A percentile compares a stretch with the other conserved stretches of the same genome.
Evolutionary conservation across 2,113 vertebrate genomes (phyloP).

Genomic region (Ailuropoda melanoleuca): DNA sequence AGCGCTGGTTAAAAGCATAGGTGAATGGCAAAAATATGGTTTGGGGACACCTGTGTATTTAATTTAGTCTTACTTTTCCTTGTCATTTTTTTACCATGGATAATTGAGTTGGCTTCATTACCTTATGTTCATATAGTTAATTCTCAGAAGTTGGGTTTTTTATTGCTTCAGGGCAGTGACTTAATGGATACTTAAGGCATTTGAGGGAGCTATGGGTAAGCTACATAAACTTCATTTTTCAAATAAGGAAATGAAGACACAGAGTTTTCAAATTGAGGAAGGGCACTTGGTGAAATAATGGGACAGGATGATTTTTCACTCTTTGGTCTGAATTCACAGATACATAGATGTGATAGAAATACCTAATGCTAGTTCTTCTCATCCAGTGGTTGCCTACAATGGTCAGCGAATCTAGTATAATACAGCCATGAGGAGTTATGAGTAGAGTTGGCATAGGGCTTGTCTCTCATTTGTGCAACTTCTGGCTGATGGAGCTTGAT

Average conservation of each 20-base stretch:
- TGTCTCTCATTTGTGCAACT: not conserved
- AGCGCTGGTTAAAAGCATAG: conserved; percentile 49
- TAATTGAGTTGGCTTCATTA: conserved; percentile 74
- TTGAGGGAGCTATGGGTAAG: conserved; percentile 45
- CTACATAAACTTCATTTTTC: conserved; percentile 42
- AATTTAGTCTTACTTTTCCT: conserved; percentile 62
- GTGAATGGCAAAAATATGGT: conserved; percentile 62
- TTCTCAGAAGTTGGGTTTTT: conserved; percentile 63
- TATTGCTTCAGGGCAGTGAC: conserved; percentile 52
- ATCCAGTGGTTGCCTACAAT: not conserved
- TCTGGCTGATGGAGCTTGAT: not conserved
- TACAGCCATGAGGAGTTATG: not conserved
- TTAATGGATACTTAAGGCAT: conserved; percentile 63
- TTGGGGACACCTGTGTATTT: conserved; percentile 68
- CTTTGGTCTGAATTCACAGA: not conserved
- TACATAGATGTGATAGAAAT: not conserved
- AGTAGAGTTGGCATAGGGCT: not conserved
- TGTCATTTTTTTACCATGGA: conserved; percentile 70
- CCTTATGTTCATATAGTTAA: conserved; percentile 68
- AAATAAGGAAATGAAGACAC: conserved; percentile 38
- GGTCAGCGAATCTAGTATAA: not conserved
- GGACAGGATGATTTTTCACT: not conserved
- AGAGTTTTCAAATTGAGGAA: not conserved
- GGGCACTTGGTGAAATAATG: not conserved
- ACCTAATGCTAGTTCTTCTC: not conserved